Base-by-base conservation (phyloP, 2,797 vertebrate species). In the Fringilla coelebs region DNA sequence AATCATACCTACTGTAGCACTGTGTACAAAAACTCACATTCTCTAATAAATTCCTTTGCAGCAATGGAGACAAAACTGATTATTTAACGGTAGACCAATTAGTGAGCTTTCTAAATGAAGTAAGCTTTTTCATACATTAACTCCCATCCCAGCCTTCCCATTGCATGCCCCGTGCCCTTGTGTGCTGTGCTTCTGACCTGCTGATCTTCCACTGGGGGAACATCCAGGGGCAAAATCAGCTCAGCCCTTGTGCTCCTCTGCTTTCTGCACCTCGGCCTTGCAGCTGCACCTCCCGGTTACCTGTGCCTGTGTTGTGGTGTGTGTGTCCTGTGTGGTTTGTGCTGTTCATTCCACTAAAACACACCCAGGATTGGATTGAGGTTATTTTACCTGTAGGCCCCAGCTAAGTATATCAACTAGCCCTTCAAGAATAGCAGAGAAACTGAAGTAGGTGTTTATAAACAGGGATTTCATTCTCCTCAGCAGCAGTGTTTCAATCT, bases 91-190 rank as follows among this genome's bases (percentile, higher is more conserved):
- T 99, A 99, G 99, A 99, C 98, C 99, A 99, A 98, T 99, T 99
- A 99, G 99, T 99, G 99, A 99, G 99, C 99, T 99, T 99, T 99
- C 99, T 99, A 99, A 99, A 99, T 99, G 99, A 99, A 99, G 99
- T 99, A 99, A 99, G 99, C 99, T 99, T 98, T 99, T 99, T 99
- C 98, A 98, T 99, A 99, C 98, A 99, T 99, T 99, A 99, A 99
- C 99, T 98, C 97, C 97, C 98, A 97, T 97, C 91, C 93, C 79
- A 96, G 97, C 98, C 98, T 22, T 96, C 46, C 95, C 97, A 96
- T 97, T 98, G 98, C 98, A 98, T 98, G 98, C 81, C 28, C 62
- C 85, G 18, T 52, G 61, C 96, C 95, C 74, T 93, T 73, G 45
- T 94, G 94, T 45, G 96, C 95, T 90, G 13, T 80, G 95, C 95